phyloP scores from a whole-genome alignment of 2,113 vertebrate genomes.

The Hystrix brachyura region DNA sequence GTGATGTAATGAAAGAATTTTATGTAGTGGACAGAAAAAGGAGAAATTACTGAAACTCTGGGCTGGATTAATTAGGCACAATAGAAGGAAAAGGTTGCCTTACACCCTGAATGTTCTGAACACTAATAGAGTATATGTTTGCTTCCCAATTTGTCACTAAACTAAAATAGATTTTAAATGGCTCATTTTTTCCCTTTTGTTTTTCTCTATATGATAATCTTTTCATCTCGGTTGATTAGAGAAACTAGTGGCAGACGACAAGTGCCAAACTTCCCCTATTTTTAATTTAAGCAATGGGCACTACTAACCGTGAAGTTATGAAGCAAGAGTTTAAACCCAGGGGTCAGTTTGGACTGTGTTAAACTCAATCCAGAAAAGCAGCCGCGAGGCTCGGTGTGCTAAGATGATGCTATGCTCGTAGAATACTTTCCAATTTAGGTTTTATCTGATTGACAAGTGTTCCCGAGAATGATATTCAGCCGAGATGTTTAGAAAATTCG shows the following conservation, averaged over 20 bases:
- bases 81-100: constrained; percentile 82
- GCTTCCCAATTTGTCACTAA: constrained; percentile 84
- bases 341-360: constrained; percentile 77
- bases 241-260: constrained; percentile 77
- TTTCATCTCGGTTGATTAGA: constrained; percentile 84
- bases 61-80: constrained; percentile 83
- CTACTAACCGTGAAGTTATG: constrained; percentile 78
- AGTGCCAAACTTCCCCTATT: constrained; percentile 71
- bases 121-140: constrained; percentile 78
- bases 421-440: constrained; percentile 66
- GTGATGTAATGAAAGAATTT: constrained; percentile 59
- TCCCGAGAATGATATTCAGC: constrained; percentile 67
- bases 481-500: constrained; percentile 69
- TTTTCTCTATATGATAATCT: constrained; percentile 77
- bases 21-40: constrained; percentile 38
- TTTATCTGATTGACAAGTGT: constrained; percentile 78
- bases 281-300: constrained; percentile 85
- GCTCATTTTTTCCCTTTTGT: constrained; percentile 46
- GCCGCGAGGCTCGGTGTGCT: constrained; percentile 45
- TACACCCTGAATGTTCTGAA: constrained; percentile 77
- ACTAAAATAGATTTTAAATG: constrained; percentile 84
- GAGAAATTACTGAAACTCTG: constrained; percentile 25
- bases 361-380: constrained; percentile 79
- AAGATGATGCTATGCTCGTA: constrained; percentile 66
- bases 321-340: constrained; percentile 83